Percentiles rank a stretch among this genome's conserved stretches.
These are phyloP conservation scores for Anastatus disparis DNA, from an alignment of 1,140 invertebrate genomes.

Conservation along the genomic window DNA sequence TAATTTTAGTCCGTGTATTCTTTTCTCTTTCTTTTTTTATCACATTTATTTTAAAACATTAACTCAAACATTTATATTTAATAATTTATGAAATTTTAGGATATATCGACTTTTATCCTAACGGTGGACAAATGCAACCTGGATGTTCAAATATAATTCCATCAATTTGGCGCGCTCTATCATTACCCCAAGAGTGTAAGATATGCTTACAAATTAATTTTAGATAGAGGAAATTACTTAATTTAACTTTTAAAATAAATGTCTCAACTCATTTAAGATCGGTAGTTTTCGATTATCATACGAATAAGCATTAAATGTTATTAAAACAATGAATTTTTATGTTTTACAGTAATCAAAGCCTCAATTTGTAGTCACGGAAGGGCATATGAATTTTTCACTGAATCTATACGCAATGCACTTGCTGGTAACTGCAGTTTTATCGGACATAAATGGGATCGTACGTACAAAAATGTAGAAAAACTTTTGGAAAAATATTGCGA, in stretches of 20 bases:
- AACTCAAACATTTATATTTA: no score
- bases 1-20: no score
- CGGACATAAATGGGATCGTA: slow-evolving; percentile 67
- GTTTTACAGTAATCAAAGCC: slow-evolving; percentile 60
- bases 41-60: no score
- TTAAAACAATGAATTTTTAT: not conserved
- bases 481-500: slow-evolving; percentile 45
- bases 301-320: no score
- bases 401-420: slow-evolving; percentile 62
- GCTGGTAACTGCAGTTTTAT: slow-evolving; percentile 66
- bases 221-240: no score
- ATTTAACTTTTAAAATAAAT: no score
- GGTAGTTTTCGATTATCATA: no score
- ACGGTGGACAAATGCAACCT: slow-evolving; percentile 72
- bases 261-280: no score
- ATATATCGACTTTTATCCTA: slow-evolving; percentile 77
- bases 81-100: no score
- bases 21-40: no score
- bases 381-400: slow-evolving; percentile 69
- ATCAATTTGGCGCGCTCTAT: not conserved
- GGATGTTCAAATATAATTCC: slow-evolving; percentile 57
- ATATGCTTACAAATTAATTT: no score
- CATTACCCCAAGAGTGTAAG: slow-evolving; percentile 51
- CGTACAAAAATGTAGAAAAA: slow-evolving; percentile 49
- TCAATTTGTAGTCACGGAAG: slow-evolving; percentile 71